Percentiles rank a stretch among this genome's conserved stretches.
phyloP scores from a whole-genome alignment of 2,113 vertebrate species.

The Microtus oregoni region DNA sequence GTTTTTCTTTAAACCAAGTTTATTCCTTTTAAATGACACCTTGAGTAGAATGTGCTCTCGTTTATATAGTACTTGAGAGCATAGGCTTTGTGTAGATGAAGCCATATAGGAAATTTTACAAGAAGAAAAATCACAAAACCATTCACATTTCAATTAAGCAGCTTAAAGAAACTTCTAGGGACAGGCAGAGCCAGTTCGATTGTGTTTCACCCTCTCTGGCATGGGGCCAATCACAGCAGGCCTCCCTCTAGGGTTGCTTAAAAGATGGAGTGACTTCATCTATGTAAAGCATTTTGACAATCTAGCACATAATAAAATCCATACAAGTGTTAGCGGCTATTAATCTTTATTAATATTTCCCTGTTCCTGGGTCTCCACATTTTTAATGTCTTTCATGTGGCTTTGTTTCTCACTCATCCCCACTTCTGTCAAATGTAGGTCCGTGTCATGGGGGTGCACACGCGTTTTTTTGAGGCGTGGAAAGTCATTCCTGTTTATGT shows the following conservation, averaged over 20 bases:
- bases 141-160: constrained; percentile 13
- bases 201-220: background rate
- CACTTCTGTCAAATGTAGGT: background rate
- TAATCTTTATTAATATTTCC: constrained; percentile 37
- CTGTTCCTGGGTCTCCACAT: constrained; percentile 27
- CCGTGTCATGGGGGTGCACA: background rate
- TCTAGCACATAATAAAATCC: constrained; percentile 45
- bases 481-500: background rate
- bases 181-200: background rate
- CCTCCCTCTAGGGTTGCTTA: background rate
- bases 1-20: constrained; percentile 50
- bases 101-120: background rate
- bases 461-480: background rate
- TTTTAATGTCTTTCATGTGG: constrained; percentile 28
- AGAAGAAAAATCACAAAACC: constrained; percentile 16
- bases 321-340: background rate
- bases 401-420: background rate
- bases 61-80: background rate
- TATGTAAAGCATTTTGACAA: constrained; percentile 18
- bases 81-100: background rate
- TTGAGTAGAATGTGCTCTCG: background rate
- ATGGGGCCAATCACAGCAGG: background rate
- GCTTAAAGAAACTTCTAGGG: constrained; percentile 10
- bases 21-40: constrained; percentile 18
- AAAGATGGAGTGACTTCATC: constrained; percentile 60